These are phyloP conservation scores for Aeoliscus strigatus DNA, from an alignment of 2,797 vertebrate species.

Conservation along the genomic window DNA sequence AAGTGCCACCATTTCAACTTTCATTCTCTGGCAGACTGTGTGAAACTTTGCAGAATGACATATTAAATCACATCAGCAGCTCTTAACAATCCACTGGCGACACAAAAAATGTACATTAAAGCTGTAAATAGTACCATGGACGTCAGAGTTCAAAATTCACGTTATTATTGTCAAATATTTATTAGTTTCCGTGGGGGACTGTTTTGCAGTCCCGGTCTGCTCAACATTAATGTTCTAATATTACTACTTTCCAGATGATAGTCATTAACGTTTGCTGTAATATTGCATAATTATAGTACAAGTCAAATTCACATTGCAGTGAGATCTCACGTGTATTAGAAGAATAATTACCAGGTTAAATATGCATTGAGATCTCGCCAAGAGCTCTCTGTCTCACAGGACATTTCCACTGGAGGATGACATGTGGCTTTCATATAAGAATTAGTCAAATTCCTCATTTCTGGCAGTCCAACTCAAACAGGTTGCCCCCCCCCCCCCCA, in stretches of 20 bases:
- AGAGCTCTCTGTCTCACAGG: slow-evolving; percentile 40
- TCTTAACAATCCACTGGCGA: slow-evolving; percentile 4
- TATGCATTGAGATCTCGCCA: slow-evolving; percentile 32
- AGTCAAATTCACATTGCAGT: slow-evolving; percentile 31
- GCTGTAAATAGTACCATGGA: background rate
- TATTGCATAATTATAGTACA: slow-evolving; percentile 29
- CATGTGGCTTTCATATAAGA: slow-evolving; percentile 67
- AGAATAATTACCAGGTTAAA: slow-evolving; percentile 47
- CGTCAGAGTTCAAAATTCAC: background rate
- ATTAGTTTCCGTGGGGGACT: slow-evolving; percentile 8
- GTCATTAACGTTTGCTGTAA: slow-evolving; percentile 26
- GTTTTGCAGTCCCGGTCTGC: slow-evolving; percentile 6
- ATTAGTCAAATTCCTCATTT: slow-evolving; percentile 62
- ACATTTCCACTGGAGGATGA: slow-evolving; percentile 47
- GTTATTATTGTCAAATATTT: slow-evolving; percentile 5
- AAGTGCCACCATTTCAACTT: background rate
- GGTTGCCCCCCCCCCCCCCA: slow-evolving; percentile 42
- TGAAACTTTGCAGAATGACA: slow-evolving; percentile 2
- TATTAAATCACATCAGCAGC: slow-evolving; percentile 8
- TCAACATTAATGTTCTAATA: slow-evolving; percentile 13
- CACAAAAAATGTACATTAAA: no score
- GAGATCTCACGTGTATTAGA: slow-evolving; percentile 30
- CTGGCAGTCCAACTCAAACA: slow-evolving; percentile 57
- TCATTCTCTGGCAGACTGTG: background rate
- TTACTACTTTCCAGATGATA: slow-evolving; percentile 42